Evolutionary conservation across 2,888 invertebrate species (phyloP).

Genomic region (Trissoscelio sp.): DNA sequence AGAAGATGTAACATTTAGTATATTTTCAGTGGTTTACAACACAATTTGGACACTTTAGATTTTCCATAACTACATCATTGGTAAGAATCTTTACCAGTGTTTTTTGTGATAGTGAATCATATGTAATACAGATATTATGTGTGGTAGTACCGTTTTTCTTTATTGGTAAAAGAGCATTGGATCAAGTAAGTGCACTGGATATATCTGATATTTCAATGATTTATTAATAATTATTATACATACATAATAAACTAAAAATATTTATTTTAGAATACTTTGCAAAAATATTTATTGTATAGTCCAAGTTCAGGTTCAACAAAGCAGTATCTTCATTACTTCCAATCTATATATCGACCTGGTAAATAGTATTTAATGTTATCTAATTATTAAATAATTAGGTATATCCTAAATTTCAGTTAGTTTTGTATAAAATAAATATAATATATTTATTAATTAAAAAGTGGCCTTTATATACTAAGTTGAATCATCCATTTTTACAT

Average conservation of each 20-base stretch:
- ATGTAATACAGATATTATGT: constrained; percentile 10
- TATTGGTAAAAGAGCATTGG: not conserved
- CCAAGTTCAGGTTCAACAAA: constrained; percentile 9
- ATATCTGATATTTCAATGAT: constrained; percentile 13
- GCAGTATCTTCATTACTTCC: constrained; percentile 31
- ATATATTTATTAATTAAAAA: no score
- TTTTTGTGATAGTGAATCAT: constrained; percentile 4
- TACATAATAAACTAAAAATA: not conserved
- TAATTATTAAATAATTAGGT: no score
- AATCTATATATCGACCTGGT: constrained; percentile 23
- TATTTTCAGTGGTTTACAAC: constrained; percentile 12
- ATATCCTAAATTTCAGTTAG: no score
- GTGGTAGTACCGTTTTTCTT: not conserved
- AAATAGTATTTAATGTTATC: no score
- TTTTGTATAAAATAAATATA: no score
- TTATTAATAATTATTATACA: no score
- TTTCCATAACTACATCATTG: not conserved
- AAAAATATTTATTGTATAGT: constrained; percentile 10
- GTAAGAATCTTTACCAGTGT: constrained; percentile 13
- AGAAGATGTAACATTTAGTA: not conserved
- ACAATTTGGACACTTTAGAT: constrained; percentile 20
- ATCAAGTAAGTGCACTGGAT: not conserved
- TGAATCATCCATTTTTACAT: no score
- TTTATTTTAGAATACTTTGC: not conserved
- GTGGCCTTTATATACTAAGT: no score